Evolutionary conservation across 2,888 invertebrate genomes (phyloP), one percentile per base, ranked within the genome.

Genomic region (Exephanes ischioxanthus): DNA sequence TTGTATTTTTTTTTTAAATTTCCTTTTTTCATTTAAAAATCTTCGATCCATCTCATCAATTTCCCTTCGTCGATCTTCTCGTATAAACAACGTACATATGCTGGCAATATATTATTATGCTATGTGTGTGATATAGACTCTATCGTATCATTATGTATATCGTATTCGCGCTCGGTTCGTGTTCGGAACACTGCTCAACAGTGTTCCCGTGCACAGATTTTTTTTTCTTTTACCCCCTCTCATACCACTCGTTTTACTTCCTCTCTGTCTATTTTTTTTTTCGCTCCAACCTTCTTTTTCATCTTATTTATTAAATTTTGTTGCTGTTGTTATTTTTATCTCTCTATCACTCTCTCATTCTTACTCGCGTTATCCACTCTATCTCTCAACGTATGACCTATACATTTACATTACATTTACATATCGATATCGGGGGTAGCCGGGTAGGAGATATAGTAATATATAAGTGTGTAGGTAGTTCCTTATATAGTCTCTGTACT

Each of bases 41-140:
- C 70, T 71, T 58, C 19, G 63, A 75, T 73, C 53, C 67, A 55
- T 80, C 71, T 71, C 55, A 5, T 30, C 16, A 45, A 16, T 26
- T 58, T 79, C 66, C 63, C 51, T 45, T 71, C 86, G 84, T 83
- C 85, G 68, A 81, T 83, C 70, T 76, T 83, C 88, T 90, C 89
- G 92, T 93, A 92, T 91, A 93, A 93, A 93, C 92, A 93, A 92
- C 92, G 91, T 93, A 92, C 92, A 93, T 85, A 85, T 92, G 91
- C 92, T 93, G 93, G 93, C 92, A 93, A 94, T 93, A 93, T 93
- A 94, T 93, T 93, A 93, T 93, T 94, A 93, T 93, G 94, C 93
- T 93, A 92, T 94, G 90, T 91, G 87, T 93, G 91, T 92, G 92
- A 93, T 93, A 93, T 94, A 94, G 92, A 93, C 91, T 94, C 92